phyloP scores from a whole-genome alignment of 2,888 invertebrate genomes.

The Lasioglossum villosulum region DNA sequence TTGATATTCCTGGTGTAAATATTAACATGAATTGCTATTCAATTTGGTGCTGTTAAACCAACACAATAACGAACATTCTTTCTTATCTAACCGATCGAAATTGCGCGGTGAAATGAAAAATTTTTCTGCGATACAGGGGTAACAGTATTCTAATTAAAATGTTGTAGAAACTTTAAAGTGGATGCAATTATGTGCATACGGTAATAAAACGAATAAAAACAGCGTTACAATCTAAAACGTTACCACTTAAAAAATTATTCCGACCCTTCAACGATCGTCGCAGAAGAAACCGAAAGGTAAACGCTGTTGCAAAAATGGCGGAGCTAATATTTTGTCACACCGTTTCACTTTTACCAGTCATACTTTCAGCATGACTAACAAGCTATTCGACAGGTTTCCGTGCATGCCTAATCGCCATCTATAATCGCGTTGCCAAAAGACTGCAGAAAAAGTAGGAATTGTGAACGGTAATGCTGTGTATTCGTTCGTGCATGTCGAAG shows the following conservation, averaged over 20 bases:
- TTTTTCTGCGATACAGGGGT: too few relatives aligned
- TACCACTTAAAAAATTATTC: neutral
- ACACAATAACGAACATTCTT: too few relatives aligned
- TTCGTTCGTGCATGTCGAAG: neutral
- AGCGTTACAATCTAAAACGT: too few relatives aligned
- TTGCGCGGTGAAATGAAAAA: too few relatives aligned
- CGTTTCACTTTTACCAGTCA: neutral
- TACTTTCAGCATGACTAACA: neutral
- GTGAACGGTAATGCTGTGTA: neutral
- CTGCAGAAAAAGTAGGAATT: neutral
- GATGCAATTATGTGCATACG: too few relatives aligned
- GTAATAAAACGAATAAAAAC: too few relatives aligned
- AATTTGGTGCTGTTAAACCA: too few relatives aligned
- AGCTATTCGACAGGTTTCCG: neutral
- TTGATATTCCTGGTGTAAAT: too few relatives aligned
- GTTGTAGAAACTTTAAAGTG: too few relatives aligned
- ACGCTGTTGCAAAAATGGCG: neutral
- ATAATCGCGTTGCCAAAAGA: neutral
- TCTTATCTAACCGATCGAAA: too few relatives aligned
- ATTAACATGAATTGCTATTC: too few relatives aligned
- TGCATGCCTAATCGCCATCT: neutral
- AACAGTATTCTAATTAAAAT: too few relatives aligned
- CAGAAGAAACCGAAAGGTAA: neutral
- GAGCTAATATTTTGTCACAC: neutral
- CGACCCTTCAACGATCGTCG: neutral